Evolutionary conservation across 2,888 invertebrate genomes (phyloP), one percentile per base, ranked within the genome.

Genomic region (Hipparchia sbordonii): DNA sequence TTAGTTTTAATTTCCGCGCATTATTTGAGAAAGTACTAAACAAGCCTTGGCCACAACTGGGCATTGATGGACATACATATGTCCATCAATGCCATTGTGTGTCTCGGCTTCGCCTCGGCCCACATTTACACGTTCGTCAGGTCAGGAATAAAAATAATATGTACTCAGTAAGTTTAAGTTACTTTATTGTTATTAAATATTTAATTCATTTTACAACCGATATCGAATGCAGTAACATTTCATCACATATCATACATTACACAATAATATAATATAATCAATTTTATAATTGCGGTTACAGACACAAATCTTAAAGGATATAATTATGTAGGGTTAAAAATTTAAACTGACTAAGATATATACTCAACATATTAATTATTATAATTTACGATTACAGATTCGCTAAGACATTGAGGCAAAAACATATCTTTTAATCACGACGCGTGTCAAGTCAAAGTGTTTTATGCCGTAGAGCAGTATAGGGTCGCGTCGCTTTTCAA

Each of bases 161-260:
- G 51, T 33, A 39, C 39, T 2, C 3, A 61, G n/a, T 67, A 74
- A 67, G 73, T 77, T 74, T 75, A 69, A 85, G 89, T 92, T 92
- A 92, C 91, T 93, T 93, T 93, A 92, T 93, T 93, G 90, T 93
- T 93, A 92, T 93, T 93, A 90, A 87, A 92, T 91, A 91, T 90
- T 91, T 52, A 65, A 65, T 65, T 90, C 86, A 92, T 89, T 92
- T 90, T 92, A 92, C 91, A 93, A 92, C 92, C 92, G 89, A 86
- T 90, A 89, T 88, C 86, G 88, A 90, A 92, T 89, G 90, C 88
- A 89, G 90, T 90, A 90, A 92, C 90, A 84, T 89, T 85, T 87
- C 87, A 90, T 92, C 89, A 90, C 89, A 88, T 87, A 88, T 84
- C 80, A 82, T 90, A 90, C 86, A 87, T 86, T 89, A 91, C 86